These are phyloP conservation scores for Hippocampus comes DNA, from an alignment of 2,113 vertebrate genomes.

Conservation along the genomic window DNA sequence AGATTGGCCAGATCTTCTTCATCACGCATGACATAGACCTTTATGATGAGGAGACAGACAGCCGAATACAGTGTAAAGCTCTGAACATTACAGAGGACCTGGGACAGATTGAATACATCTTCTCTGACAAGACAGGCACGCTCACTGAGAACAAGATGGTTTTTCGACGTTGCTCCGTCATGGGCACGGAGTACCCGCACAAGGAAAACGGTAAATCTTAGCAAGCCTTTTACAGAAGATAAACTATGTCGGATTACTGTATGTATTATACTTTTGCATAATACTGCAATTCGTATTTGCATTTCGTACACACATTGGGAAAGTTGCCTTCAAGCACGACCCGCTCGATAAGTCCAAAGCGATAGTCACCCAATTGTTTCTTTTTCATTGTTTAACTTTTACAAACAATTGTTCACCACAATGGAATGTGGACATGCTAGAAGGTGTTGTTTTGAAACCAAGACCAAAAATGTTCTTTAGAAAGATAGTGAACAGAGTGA, in stretches of 20 bases:
- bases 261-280: not conserved
- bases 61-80: slow-evolving; percentile 83
- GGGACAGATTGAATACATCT: slow-evolving; percentile 92
- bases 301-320: not conserved
- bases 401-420: slow-evolving; percentile 5
- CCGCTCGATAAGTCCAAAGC: not conserved
- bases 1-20: slow-evolving; percentile 91
- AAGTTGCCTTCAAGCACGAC: not conserved
- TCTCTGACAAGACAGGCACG: slow-evolving; percentile 97
- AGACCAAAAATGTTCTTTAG: not conserved
- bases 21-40: slow-evolving; percentile 88
- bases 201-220: slow-evolving; percentile 82
- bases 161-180: slow-evolving; percentile 88
- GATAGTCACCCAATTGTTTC: not conserved
- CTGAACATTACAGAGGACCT: slow-evolving; percentile 96
- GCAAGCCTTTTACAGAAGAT: not conserved
- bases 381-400: not conserved
- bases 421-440: slow-evolving; percentile 2
- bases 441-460: not conserved
- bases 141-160: slow-evolving; percentile 98
- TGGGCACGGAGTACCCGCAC: slow-evolving; percentile 87
- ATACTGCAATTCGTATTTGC: not conserved
- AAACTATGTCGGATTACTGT: not conserved
- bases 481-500: too few relatives aligned
- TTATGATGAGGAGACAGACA: slow-evolving; percentile 84